A percentile compares a stretch with the other conserved stretches of the same genome.
phyloP scores from a whole-genome alignment of 37 sponge, comb jelly and placozoan genomes.

The Hormiphora californensis region DNA sequence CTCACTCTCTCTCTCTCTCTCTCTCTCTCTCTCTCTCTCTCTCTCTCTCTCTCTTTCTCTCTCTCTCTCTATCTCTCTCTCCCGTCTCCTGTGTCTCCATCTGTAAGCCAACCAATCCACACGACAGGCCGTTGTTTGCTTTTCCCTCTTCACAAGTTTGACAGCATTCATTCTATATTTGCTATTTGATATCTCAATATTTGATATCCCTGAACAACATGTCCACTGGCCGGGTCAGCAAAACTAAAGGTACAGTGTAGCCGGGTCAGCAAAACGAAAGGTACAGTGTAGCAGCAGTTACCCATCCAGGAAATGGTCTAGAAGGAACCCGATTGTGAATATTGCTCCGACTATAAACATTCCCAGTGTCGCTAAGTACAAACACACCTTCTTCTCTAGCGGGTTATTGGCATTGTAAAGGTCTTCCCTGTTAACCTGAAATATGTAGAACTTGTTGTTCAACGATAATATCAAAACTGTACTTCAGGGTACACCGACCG shows the following conservation, averaged over 20 bases:
- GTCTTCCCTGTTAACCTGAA: too few relatives aligned
- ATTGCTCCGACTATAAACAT: too few relatives aligned
- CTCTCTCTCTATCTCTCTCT: background rate
- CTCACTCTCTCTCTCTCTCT: background rate
- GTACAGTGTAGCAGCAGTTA: too few relatives aligned
- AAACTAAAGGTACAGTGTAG: constrained; percentile 2
- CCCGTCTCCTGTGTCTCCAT: background rate
- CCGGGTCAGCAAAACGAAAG: too few relatives aligned
- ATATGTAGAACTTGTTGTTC: too few relatives aligned
- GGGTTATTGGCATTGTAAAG: too few relatives aligned
- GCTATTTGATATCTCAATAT: background rate
- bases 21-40: background rate
- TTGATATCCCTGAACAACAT: background rate
- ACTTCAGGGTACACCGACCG: too few relatives aligned
- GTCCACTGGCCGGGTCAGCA: constrained; percentile 5
- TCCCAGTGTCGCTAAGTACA: background rate
- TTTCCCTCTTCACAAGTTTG: background rate
- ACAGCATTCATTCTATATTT: background rate
- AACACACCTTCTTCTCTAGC: too few relatives aligned
- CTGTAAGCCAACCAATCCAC: background rate
- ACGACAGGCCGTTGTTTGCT: background rate
- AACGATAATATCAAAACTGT: too few relatives aligned
- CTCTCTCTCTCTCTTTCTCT: background rate
- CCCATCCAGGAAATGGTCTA: too few relatives aligned
- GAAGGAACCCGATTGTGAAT: too few relatives aligned